Percentiles rank a stretch among this genome's conserved stretches.
These are phyloP conservation scores for Andrena bucephala DNA, from an alignment of 2,888 invertebrate genomes.

Conservation along the genomic window DNA sequence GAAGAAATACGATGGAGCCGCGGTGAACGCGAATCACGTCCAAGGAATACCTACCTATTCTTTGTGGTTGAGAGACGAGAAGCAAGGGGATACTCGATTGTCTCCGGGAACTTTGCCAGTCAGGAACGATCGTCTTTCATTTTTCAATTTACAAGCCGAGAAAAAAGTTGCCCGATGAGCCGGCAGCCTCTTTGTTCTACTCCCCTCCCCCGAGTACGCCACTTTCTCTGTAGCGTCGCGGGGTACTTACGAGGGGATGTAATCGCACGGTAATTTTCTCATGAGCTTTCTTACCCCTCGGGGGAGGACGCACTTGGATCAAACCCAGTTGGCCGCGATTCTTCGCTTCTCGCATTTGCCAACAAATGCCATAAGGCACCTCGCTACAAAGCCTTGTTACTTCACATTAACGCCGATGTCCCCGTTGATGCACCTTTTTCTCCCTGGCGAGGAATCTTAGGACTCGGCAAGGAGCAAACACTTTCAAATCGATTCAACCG, in stretches of 20 bases:
- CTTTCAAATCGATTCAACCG: conserved; percentile 33
- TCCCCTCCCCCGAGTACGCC: conserved; percentile 41
- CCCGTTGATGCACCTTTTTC: conserved; percentile 38
- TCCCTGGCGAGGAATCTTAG: conserved; percentile 28
- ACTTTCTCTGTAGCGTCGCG: conserved; percentile 45
- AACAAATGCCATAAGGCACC: conserved; percentile 73
- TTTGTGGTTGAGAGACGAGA: conserved; percentile 15
- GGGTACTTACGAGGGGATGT: conserved; percentile 73
- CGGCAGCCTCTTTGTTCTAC: conserved; percentile 23
- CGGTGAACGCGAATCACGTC: background rate
- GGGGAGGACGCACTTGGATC: conserved; percentile 78
- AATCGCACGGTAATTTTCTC: conserved; percentile 81
- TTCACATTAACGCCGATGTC: conserved; percentile 55
- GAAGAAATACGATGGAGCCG: background rate
- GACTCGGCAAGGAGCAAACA: conserved; percentile 50
- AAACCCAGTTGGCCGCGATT: conserved; percentile 79
- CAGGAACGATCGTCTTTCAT: conserved; percentile 67
- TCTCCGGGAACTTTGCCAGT: conserved; percentile 77
- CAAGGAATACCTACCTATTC: conserved; percentile 27
- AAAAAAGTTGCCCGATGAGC: conserved; percentile 43
- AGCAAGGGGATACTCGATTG: conserved; percentile 36
- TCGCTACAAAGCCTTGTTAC: conserved; percentile 58
- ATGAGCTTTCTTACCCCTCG: conserved; percentile 73
- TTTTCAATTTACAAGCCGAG: conserved; percentile 70
- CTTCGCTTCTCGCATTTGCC: conserved; percentile 76